Percentiles rank a stretch among this genome's conserved stretches.
Evolutionary conservation across 2,888 invertebrate species (phyloP).

Genomic region (Caenorhabditis doughertyi): DNA sequence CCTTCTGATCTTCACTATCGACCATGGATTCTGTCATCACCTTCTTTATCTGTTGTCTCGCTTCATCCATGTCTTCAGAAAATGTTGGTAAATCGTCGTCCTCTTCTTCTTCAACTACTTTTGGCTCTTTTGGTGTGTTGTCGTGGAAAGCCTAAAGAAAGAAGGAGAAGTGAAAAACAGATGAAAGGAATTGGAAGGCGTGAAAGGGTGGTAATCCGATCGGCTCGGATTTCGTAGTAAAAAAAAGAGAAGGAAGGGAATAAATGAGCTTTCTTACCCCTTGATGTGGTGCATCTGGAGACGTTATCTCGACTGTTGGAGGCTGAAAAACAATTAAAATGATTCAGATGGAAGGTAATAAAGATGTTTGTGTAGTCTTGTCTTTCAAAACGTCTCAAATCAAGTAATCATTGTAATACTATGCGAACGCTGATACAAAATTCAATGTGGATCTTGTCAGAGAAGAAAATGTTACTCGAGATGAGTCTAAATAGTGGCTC

Average conservation of each 20-base stretch:
- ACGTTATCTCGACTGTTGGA: slow-evolving; percentile 66
- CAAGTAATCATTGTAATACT: too few relatives aligned
- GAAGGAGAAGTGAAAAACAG: slow-evolving; percentile 3
- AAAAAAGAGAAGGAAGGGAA: neutral
- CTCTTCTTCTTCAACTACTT: slow-evolving; percentile 58
- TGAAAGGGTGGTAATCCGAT: slow-evolving; percentile 54
- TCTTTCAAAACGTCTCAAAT: too few relatives aligned
- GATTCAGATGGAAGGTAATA: neutral
- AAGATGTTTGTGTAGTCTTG: too few relatives aligned
- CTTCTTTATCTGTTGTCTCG: slow-evolving; percentile 64
- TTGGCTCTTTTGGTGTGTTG: slow-evolving; percentile 48
- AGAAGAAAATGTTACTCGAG: too few relatives aligned
- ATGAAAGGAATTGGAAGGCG: slow-evolving; percentile 21
- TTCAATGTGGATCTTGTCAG: too few relatives aligned
- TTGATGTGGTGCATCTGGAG: slow-evolving; percentile 64
- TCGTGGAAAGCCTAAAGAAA: slow-evolving; percentile 62
- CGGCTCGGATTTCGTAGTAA: slow-evolving; percentile 37
- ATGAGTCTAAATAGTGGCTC: too few relatives aligned
- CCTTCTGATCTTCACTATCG: neutral
- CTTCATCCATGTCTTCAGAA: slow-evolving; percentile 75
- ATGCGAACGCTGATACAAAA: too few relatives aligned
- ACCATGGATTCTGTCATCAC: slow-evolving; percentile 18
- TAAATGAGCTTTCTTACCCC: slow-evolving; percentile 55
- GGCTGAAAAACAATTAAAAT: slow-evolving; percentile 47
- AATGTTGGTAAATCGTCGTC: slow-evolving; percentile 73